Evolutionary conservation across 1,140 invertebrate genomes (phyloP).

Genomic region (Steinernema feltiae): DNA sequence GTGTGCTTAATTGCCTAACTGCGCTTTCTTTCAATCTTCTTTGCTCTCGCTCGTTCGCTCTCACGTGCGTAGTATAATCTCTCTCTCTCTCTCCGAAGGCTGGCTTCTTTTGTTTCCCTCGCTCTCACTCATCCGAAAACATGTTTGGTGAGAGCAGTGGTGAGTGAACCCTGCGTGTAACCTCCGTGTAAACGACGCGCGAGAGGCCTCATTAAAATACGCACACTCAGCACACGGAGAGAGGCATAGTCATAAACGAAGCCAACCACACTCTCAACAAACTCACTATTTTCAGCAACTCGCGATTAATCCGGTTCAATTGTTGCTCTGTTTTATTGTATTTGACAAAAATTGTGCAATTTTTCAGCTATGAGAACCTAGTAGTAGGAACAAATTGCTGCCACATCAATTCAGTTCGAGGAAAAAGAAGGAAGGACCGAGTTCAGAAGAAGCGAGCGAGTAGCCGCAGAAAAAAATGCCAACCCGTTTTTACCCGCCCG

Average conservation of each 20-base stretch:
- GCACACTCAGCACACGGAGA: too few relatives aligned
- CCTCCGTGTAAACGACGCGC: not conserved
- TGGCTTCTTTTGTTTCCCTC: not conserved
- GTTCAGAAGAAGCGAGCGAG: too few relatives aligned
- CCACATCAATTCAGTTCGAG: not conserved
- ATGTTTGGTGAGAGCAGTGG: not conserved
- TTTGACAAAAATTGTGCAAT: not conserved
- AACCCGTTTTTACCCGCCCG: slow-evolving; percentile 17
- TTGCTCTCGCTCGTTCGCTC: not conserved
- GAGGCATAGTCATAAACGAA: too few relatives aligned
- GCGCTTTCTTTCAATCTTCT: not conserved
- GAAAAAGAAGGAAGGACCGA: not conserved
- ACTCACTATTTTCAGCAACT: too few relatives aligned
- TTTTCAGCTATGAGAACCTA: not conserved
- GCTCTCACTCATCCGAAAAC: not conserved
- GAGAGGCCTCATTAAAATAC: not conserved
- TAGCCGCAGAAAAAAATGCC: not conserved
- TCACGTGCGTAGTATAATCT: not conserved
- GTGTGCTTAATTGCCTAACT: not conserved
- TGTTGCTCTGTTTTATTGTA: not conserved
- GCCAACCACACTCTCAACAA: too few relatives aligned
- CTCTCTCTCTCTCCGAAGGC: too few relatives aligned
- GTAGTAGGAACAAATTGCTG: not conserved
- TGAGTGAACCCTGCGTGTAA: not conserved
- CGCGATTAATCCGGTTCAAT: not conserved